Percentiles rank a stretch among this genome's conserved stretches.
phyloP scores from a whole-genome alignment of 2,797 vertebrate species.

The Morelia viridis region DNA sequence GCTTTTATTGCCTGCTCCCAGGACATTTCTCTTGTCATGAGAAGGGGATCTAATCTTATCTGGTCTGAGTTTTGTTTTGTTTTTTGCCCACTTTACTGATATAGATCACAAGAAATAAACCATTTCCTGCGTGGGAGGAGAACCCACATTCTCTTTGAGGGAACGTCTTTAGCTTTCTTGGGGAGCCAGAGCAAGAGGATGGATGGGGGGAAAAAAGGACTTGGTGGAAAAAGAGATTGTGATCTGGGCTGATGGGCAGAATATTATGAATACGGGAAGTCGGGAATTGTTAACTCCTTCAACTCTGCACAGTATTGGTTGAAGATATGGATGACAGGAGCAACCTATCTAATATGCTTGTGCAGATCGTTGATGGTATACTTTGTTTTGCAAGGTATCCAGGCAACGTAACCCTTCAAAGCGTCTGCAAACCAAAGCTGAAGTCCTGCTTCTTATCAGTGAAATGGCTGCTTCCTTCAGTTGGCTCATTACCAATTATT shows the following conservation, averaged over 20 bases:
- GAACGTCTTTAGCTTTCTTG: neutral
- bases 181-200: neutral
- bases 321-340: neutral
- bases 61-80: conserved; percentile 34
- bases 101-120: conserved; percentile 7
- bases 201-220: neutral
- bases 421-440: neutral
- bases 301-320: neutral
- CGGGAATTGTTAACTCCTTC: neutral
- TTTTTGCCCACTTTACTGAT: conserved; percentile 40
- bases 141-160: neutral
- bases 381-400: neutral
- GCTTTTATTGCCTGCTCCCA: conserved; percentile 14
- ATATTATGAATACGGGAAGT: neutral
- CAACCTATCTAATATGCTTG: neutral
- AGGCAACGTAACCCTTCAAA: neutral
- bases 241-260: neutral
- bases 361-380: neutral
- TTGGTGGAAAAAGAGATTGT: neutral
- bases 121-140: conserved; percentile 1
- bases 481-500: neutral
- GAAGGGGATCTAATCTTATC: conserved; percentile 28
- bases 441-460: neutral
- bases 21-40: conserved; percentile 29
- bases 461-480: neutral